Base-by-base conservation (phyloP, 2,888 invertebrate genomes). In the Reticulitermes lucifugus region DNA sequence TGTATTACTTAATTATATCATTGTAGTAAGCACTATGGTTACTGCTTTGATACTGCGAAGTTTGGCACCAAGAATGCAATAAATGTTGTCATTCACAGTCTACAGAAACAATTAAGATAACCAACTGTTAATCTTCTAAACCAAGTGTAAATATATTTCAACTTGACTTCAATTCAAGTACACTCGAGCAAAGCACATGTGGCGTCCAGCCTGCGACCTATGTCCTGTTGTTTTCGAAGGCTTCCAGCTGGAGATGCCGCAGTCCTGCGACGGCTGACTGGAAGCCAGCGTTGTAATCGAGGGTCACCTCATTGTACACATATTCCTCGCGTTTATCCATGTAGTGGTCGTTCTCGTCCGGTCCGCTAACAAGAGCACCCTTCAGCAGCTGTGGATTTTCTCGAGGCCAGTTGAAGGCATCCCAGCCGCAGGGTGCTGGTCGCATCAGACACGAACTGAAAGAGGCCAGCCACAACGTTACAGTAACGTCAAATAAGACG, bases 281-380 rank as follows among this genome's bases (percentile, higher is more conserved):
- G 88, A 93, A 93, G 0, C 93, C 93, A 9, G 92, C 93, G 88
- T 93, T 93, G 89, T 92, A 93, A 87, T 93, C 93, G 29, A 93
- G 89, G 18, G 93, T 92, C 0, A 93, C 93, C 88, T 93, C 93
- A 83, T 92, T 93, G 88, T 92, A 92, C 22, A 92, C 89, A 88
- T 91, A 93, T 86, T 93, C 93, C 85, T 92, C 91, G 79, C 93
- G 90, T 46, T 89, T 89, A 88, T 93, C 93, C 81, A 90, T 90
- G 89, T 92, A 93, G 83, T 90, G 88, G 87, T 93, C 93, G 73
- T 91, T 91, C 86, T 90, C 90, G 87, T 92, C 92, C 0, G 93
- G 93, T 0, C 93, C 93, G 71, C 93, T 93, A 2, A 93, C 93
- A 60, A 93, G 88, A 25, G 93, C 93, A 0, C 93, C 93, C 86